Base-by-base conservation (phyloP, 2,888 invertebrate genomes). In the Brenthis hecate region DNA sequence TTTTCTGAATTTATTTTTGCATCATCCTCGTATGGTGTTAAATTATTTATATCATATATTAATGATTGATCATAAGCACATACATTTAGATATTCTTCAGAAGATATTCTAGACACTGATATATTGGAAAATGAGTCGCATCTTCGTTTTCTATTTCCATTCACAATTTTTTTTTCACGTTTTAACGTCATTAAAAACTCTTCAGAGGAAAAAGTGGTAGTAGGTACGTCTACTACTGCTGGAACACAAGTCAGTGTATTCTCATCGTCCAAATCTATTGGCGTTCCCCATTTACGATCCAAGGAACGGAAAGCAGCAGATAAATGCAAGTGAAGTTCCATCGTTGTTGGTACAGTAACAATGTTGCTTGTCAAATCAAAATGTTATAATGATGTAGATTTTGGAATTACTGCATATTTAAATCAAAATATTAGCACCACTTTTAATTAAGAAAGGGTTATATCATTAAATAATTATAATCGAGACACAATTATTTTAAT, bases 301-400 rank as follows among this genome's bases (percentile, higher is more conserved):
- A 56, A 50, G 16, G 53, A 51, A 36, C 62, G 62, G 36, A 62
- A 62, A 43, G 62, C 62, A 19, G 51, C 6, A 1, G 62, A 62
- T 32, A 62, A 53, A 62, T 62, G 62, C 36, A 62, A 32, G 19
- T 62, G 62, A 16, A 62, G 23, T 53, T 62, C 61, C 61, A 62
- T 61, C 43, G 8, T 61, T 61, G 14, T 32, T 32, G 50, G n/a
- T 60, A 16, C 32, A 28, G 14, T 13, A 28, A 60, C 47, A 14
- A 23, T 43, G 14, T 60, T 53, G 16, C n/a, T n/a, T 19, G 51
- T 53, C 8, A 54, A 54, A 54, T 11, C 11, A 60, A 60, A 28
- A n/a, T 5, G 28, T 28, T 50, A 43, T 43, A 60, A 50, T 60
- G 60, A 60, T 60, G 47, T 60, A 8, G 0, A 28, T 23, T 50